Evolutionary conservation across 2,113 vertebrate genomes (phyloP).

Genomic region (Caranx melampygus): DNA sequence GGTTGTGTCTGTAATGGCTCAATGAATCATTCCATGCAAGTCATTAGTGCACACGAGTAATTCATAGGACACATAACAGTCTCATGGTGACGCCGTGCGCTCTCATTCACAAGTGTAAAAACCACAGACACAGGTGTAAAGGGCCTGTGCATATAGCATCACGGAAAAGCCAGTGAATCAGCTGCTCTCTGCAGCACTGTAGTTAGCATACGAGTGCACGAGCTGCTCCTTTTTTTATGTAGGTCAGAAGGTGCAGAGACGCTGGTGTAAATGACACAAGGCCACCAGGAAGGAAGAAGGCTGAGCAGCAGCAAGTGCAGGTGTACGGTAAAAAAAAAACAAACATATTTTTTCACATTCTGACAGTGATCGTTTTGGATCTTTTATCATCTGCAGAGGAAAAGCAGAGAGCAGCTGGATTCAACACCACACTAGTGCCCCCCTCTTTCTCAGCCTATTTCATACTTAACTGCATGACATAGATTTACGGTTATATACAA

Average conservation of each 20-base stretch:
- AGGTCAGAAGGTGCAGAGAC: constrained; percentile 65
- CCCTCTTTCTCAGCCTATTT: not conserved
- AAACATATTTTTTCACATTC: constrained; percentile 1
- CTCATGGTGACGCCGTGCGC: constrained; percentile 3
- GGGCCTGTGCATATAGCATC: not conserved
- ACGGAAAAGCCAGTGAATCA: constrained; percentile 3
- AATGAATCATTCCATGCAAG: constrained; percentile 23
- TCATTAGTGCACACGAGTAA: not conserved
- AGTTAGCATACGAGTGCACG: constrained; percentile 28
- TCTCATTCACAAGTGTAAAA: constrained; percentile 43
- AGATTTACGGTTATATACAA: not conserved
- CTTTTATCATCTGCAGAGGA: not conserved
- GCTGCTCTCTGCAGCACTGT: constrained; percentile 13
- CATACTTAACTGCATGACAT: not conserved
- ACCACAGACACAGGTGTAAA: constrained; percentile 23
- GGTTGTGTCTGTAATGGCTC: constrained; percentile 9
- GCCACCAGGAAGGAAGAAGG: constrained; percentile 32
- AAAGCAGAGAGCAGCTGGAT: not conserved
- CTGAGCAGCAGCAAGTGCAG: constrained; percentile 29
- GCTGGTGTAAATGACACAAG: constrained; percentile 46
- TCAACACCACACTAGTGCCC: not conserved
- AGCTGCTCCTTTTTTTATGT: constrained; percentile 50
- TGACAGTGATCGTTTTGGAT: not conserved
- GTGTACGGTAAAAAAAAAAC: not conserved
- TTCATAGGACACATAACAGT: constrained; percentile 18